Conservation (phyloP, 2,113 vertebrate genomes). For the Xenopus tropicalis region DNA sequence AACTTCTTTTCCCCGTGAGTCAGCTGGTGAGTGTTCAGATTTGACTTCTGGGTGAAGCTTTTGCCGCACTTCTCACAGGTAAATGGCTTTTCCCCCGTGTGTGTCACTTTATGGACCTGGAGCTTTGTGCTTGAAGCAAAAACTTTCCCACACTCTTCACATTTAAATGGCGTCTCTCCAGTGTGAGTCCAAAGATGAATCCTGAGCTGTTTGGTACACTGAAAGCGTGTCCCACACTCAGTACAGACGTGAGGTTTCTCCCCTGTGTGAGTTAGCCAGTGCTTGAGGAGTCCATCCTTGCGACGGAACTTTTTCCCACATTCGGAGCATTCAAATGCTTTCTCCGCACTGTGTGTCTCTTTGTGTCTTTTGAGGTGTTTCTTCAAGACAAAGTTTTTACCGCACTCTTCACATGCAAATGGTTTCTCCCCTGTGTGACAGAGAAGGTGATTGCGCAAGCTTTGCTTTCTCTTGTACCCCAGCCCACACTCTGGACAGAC, state of each 20-base stretch:
- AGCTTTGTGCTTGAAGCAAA: constrained; percentile 58
- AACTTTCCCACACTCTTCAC: constrained; percentile 57
- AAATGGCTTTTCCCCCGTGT: constrained; percentile 59
- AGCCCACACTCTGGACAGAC: constrained; percentile 45
- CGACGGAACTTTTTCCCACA: constrained; percentile 44
- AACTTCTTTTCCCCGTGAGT: constrained; percentile 61
- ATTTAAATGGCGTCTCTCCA: constrained; percentile 59
- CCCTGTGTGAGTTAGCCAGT: constrained; percentile 50
- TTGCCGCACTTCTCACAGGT: constrained; percentile 58
- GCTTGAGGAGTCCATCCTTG: too few relatives aligned
- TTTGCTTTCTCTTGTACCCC: constrained; percentile 48
- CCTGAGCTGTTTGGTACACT: constrained; percentile 55
- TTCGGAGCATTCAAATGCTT: constrained; percentile 50
- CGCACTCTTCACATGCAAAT: constrained; percentile 49
- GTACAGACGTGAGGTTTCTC: constrained; percentile 56
- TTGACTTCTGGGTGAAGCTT: constrained; percentile 56
- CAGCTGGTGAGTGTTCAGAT: constrained; percentile 56
- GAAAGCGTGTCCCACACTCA: constrained; percentile 56
- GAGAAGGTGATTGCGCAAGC: constrained; percentile 49
- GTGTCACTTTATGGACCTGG: constrained; percentile 56
- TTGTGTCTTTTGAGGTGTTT: constrained; percentile 43
- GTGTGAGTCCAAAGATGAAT: constrained; percentile 58
- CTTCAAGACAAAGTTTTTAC: constrained; percentile 47
- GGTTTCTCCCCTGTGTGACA: constrained; percentile 55
- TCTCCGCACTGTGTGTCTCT: constrained; percentile 45